Percentiles rank a stretch among this genome's conserved stretches.
These are phyloP conservation scores for Pyxicephalus adspersus DNA, from an alignment of 2,113 vertebrate species.

Conservation along the genomic window DNA sequence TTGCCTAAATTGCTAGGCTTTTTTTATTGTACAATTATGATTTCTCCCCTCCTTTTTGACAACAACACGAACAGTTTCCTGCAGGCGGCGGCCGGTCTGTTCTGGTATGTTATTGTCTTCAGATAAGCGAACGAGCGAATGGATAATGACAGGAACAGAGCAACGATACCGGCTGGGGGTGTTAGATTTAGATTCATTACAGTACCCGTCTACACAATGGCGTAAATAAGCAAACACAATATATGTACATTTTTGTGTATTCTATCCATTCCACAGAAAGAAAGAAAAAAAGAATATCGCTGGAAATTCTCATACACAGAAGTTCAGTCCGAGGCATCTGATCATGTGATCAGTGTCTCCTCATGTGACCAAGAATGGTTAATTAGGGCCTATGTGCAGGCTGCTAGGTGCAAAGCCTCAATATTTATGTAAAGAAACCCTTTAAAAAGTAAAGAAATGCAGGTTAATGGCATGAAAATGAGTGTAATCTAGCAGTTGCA, in stretches of 20 bases:
- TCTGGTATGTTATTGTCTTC: constrained; percentile 50
- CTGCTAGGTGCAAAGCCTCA: no score
- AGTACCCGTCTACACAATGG: constrained; percentile 3
- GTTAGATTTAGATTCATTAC: constrained; percentile 4
- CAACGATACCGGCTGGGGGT: not conserved
- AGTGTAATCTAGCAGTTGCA: no score
- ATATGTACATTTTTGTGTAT: not conserved
- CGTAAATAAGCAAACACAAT: not conserved
- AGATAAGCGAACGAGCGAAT: constrained; percentile 36
- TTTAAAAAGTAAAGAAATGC: no score
- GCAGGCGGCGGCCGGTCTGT: constrained; percentile 35
- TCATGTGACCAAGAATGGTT: not conserved
- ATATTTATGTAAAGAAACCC: no score
- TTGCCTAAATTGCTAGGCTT: constrained; percentile 61
- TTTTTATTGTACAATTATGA: constrained; percentile 62
- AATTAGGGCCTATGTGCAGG: no score
- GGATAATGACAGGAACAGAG: constrained; percentile 42
- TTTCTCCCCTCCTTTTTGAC: constrained; percentile 56
- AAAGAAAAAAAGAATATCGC: not conserved
- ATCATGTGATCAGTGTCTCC: not conserved
- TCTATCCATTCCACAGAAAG: not conserved
- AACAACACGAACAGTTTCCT: constrained; percentile 48
- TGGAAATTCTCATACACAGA: not conserved
- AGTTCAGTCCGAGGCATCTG: not conserved
- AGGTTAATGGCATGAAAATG: no score